Evolutionary conservation across 2,113 vertebrate genomes (phyloP).

Genomic region (Tichodroma muraria): DNA sequence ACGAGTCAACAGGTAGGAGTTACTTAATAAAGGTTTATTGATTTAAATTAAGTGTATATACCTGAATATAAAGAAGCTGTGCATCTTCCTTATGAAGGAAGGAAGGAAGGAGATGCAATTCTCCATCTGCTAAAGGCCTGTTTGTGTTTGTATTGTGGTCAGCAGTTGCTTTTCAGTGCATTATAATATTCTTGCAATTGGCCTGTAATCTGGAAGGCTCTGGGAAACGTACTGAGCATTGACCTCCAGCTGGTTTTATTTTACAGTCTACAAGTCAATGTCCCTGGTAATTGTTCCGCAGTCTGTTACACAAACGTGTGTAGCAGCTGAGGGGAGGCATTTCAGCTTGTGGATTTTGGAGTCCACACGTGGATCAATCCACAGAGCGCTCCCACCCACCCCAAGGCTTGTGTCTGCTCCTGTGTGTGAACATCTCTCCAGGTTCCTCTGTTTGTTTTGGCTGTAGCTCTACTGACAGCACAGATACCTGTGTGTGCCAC

Average conservation of each 20-base stretch:
- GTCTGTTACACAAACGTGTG: neutral
- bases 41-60: neutral
- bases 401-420: neutral
- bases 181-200: neutral
- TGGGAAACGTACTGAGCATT: neutral
- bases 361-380: neutral
- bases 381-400: neutral
- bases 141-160: neutral
- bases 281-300: neutral
- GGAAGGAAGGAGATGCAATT: too few relatives aligned
- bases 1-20: conserved; percentile 91
- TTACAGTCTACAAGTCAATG: neutral
- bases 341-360: neutral
- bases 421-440: neutral
- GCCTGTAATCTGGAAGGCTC: neutral
- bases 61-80: neutral
- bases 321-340: neutral
- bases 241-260: neutral
- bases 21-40: neutral
- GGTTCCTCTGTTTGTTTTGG: neutral
- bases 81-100: too few relatives aligned
- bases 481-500: neutral
- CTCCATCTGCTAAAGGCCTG: neutral
- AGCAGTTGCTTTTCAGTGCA: neutral
- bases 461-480: neutral